A percentile compares a stretch with the other conserved stretches of the same genome.
Evolutionary conservation across 1,140 invertebrate genomes (phyloP).

Genomic region (Epicauta chinensis): DNA sequence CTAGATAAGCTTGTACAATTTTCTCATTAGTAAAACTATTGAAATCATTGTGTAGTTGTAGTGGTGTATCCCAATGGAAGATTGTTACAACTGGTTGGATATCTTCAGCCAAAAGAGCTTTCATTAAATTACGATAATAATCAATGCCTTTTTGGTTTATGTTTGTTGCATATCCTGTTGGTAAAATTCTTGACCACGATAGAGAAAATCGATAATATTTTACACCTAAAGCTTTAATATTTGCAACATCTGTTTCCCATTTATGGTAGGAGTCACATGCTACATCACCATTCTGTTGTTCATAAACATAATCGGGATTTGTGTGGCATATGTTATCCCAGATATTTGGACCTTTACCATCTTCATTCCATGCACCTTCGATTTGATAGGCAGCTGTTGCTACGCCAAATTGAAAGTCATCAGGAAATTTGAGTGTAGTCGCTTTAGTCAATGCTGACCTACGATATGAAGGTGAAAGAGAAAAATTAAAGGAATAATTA

Average conservation of each 20-base stretch:
- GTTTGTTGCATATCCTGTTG: slow-evolving; percentile 14
- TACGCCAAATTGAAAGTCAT: slow-evolving; percentile 40
- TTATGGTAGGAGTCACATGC: slow-evolving; percentile 55
- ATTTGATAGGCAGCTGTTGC: slow-evolving; percentile 41
- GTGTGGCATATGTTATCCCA: slow-evolving; percentile 3
- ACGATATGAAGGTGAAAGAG: too few relatives aligned
- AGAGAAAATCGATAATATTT: slow-evolving; percentile 53
- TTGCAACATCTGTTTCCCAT: slow-evolving; percentile 49
- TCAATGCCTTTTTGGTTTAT: slow-evolving; percentile 19
- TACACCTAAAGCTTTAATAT: slow-evolving; percentile 46
- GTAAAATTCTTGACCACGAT: slow-evolving; percentile 49
- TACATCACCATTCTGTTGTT: slow-evolving; percentile 43
- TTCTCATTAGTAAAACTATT: slow-evolving; percentile 47
- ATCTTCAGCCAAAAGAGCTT: slow-evolving; percentile 42
- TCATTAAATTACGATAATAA: slow-evolving; percentile 54
- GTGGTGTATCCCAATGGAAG: slow-evolving; percentile 43
- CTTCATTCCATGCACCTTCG: slow-evolving; percentile 42
- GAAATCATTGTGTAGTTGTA: slow-evolving; percentile 39
- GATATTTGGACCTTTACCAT: slow-evolving; percentile 37
- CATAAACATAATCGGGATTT: neutral
- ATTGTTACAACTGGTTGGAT: slow-evolving; percentile 50
- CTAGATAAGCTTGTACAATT: slow-evolving; percentile 37
- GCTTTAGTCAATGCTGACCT: neutral
- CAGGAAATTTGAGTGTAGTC: slow-evolving; percentile 43
- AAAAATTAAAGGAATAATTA: too few relatives aligned